Conservation (phyloP, 30 jellyfish, hydroid and myxozoan genomes). For the Cassiopea xamachana region DNA sequence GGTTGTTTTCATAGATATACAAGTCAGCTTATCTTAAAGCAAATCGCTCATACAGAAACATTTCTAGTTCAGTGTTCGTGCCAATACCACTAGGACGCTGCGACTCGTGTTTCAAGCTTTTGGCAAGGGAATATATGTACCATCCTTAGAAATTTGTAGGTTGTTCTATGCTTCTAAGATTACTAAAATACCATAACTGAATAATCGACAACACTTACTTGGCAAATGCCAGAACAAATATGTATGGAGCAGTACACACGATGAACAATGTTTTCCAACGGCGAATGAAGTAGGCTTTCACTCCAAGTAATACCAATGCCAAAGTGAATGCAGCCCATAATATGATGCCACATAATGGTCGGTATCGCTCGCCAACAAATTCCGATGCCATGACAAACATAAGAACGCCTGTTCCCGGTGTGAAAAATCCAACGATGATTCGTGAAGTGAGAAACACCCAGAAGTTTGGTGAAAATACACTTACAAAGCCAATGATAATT, state of each 20-base stretch:
- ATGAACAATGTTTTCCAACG: constrained; percentile 77
- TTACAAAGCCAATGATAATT: constrained; percentile 61
- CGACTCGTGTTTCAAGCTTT: no score
- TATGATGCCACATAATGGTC: constrained; percentile 85
- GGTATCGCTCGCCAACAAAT: constrained; percentile 76
- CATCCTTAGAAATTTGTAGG: no score
- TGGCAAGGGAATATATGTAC: no score
- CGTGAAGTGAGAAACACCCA: constrained; percentile 49
- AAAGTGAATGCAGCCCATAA: constrained; percentile 71
- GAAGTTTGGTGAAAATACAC: constrained; percentile 74
- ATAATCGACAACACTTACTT: constrained; percentile 27
- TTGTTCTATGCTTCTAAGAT: no score
- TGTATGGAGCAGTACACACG: constrained; percentile 83
- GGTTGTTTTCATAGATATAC: no score
- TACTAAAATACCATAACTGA: no score
- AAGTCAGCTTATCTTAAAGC: no score
- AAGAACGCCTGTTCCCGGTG: constrained; percentile 82
- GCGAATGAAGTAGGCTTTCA: constrained; percentile 80
- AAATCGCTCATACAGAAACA: no score
- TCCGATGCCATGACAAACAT: constrained; percentile 86
- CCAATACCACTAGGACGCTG: no score
- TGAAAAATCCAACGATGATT: constrained; percentile 78
- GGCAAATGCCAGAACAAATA: constrained; percentile 50
- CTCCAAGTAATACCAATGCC: constrained; percentile 74
- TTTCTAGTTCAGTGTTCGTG: no score